Conservation (phyloP, 2,888 invertebrate genomes). For the Polylopha cassiicola region DNA sequence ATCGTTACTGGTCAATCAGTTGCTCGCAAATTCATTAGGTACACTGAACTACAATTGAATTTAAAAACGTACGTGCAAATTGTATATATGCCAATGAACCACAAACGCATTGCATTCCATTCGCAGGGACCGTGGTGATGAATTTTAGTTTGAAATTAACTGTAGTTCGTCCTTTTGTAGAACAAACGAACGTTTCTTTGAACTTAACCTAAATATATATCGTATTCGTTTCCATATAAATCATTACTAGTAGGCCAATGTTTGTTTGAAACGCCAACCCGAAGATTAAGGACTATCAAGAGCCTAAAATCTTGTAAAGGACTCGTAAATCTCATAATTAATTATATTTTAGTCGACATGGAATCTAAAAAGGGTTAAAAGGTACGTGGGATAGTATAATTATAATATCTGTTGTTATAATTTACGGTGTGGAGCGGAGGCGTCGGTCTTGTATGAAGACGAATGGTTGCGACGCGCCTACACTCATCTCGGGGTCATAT, state of each 20-base stretch:
- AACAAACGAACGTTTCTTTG: too few species aligned
- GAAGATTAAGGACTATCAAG: too few species aligned
- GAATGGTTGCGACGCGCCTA: conserved; percentile 37
- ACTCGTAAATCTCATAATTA: too few species aligned
- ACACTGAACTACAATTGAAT: conserved; percentile 36
- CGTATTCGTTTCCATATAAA: not conserved
- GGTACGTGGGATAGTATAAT: conserved; percentile 8
- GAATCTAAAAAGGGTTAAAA: not conserved
- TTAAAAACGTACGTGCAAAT: conserved; percentile 33
- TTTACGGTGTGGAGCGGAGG: conserved; percentile 30
- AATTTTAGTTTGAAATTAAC: not conserved
- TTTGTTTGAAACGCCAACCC: too few species aligned
- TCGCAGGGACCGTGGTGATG: conserved; percentile 11
- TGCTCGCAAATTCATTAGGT: conserved; percentile 32
- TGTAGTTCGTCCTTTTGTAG: not conserved
- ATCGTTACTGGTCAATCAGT: conserved; percentile 29
- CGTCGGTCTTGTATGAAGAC: conserved; percentile 38
- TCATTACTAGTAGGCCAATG: too few species aligned
- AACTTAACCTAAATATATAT: too few species aligned
- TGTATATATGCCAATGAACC: conserved; percentile 34
- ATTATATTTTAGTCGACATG: conserved; percentile 4
- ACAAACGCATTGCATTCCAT: conserved; percentile 24
- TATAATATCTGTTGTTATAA: conserved; percentile 14
- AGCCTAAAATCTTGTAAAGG: too few species aligned
- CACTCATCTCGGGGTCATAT: conserved; percentile 42